phyloP scores from a whole-genome alignment of 2,113 vertebrate species.

The Corythornis cristatus region DNA sequence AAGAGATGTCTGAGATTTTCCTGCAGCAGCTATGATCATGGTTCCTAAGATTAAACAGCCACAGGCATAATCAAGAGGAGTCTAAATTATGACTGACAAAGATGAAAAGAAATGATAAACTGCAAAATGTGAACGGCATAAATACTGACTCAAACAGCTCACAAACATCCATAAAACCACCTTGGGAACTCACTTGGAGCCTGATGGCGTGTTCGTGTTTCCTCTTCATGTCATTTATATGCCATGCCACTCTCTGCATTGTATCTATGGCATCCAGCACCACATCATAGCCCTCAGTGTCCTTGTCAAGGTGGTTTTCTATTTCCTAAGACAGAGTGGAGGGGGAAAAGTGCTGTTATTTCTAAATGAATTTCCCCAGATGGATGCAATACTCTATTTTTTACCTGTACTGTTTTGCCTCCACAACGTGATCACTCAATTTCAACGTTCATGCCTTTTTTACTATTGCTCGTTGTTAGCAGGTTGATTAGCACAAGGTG shows the following conservation, averaged over 20 bases:
- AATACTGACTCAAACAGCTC: neutral
- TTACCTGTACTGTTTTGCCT: neutral
- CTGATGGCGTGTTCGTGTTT: constrained; percentile 94
- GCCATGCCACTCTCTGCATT: constrained; percentile 98
- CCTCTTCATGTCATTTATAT: constrained; percentile 99
- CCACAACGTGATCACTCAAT: neutral
- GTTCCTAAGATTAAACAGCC: constrained; percentile 22
- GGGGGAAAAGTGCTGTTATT: neutral
- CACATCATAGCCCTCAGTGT: constrained; percentile 93
- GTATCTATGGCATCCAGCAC: constrained; percentile 97
- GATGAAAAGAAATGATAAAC: constrained; percentile 29
- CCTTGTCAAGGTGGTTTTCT: constrained; percentile 95
- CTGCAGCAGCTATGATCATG: constrained; percentile 14
- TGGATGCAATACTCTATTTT: accelerated
- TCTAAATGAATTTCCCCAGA: neutral
- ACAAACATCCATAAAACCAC: neutral
- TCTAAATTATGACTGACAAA: constrained; percentile 17
- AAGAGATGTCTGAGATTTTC: constrained; percentile 38
- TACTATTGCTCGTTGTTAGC: neutral
- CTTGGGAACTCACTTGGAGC: constrained; percentile 82
- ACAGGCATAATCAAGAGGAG: neutral
- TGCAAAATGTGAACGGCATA: constrained; percentile 5
- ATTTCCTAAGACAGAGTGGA: constrained; percentile 83
- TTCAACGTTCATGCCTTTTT: neutral
- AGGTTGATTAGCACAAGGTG: neutral